Base-by-base conservation (phyloP, 2,113 vertebrate genomes). In the Acrocephalus arundinaceus region DNA sequence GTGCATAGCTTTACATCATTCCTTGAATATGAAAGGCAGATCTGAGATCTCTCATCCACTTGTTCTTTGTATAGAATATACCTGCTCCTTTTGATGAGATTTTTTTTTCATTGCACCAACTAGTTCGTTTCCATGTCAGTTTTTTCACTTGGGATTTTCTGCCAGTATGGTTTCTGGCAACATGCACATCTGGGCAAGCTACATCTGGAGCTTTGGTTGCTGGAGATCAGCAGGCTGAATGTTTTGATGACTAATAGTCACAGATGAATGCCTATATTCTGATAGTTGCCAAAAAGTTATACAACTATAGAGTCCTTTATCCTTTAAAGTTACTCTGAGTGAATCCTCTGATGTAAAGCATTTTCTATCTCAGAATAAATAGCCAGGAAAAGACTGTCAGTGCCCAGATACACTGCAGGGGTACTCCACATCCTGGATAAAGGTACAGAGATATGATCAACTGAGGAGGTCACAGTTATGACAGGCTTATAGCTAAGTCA, bases 191-290 rank as follows among this genome's bases (percentile, higher is more conserved):
- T 93, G 65, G 76, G 87, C 31, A 89, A 85, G 28, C 77, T 89
- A 41, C 70, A 82, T 79, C 54, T 87, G 74, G 74, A 70, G 41
- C 66, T 68, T 66, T 25, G 7, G 39, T 76, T 91, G 66, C 67
- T 91, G 71, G 55, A 90, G 74, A 66, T 67, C 21, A 67, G 75
- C 54, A 70, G 75, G 48, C 67, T 45, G 37, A 70, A 33, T 94
- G 78, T 93, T 96, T 93, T 88, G 87, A 90, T 94, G 90, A 89
- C 78, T 94, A 94, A 95, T 10, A 85, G 75, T 85, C 87, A 84
- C 68, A 81, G 68, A 89, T 78, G 90, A 95, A 92, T 1, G 13
- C 73, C 55, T 89, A 25, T 61, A 80, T 94, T 93, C 71, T 90
- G 37, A 41, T 6, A 66, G 37, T 11, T 96, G 88, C 90, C 85